Base-by-base conservation (phyloP, 2,113 vertebrate genomes). In the Nesogale talazaci region DNA sequence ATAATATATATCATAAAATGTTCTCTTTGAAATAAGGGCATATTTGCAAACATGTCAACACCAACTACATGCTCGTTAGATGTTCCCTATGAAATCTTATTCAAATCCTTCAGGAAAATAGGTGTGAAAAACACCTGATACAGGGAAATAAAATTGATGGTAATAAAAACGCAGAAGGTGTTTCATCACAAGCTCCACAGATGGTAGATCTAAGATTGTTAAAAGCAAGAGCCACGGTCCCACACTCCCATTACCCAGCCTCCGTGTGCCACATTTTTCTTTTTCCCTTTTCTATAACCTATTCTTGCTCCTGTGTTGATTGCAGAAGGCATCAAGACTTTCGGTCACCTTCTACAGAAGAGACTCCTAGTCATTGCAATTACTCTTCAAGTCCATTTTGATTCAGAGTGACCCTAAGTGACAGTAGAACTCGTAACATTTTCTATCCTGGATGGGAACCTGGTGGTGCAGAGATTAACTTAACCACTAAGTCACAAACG, bases 71-170 rank as follows among this genome's bases (percentile, higher is more conserved):
- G 2, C 11, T 79, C 38, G 52, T 93, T 93, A 83, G 63, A 36
- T 76, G 34, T 86, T 83, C 31, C 76, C 63, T 38, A 40, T 52
- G 57, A 70, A 86, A 70, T 11, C 63, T 9, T 59, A 88, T 75
- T 86, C 70, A 94, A 63, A 77, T 74, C 3, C 29, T 92, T 96
- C 65, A 91, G 72, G 63, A 78, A 94, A 92, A 93, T 34, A 86
- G 11, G 25, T 81, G 56, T 87, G 63, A 69, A 69, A 87, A 82
- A 40, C 72, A 75, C 15, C 72, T 46, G 27, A 38, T 81, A 82
- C 7, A 79, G 23, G 29, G 59, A 80, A 74, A 81, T 56, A 77
- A 83, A 86, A 34, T 52, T 63, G 59, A 75, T n/a, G 52, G 72
- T 89, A 36, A 70, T 86, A 61, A 52, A 40, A 85, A 77, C 46